These are phyloP conservation scores for Coelinius sp. DNA, from an alignment of 2,888 invertebrate species.

Conservation along the genomic window DNA sequence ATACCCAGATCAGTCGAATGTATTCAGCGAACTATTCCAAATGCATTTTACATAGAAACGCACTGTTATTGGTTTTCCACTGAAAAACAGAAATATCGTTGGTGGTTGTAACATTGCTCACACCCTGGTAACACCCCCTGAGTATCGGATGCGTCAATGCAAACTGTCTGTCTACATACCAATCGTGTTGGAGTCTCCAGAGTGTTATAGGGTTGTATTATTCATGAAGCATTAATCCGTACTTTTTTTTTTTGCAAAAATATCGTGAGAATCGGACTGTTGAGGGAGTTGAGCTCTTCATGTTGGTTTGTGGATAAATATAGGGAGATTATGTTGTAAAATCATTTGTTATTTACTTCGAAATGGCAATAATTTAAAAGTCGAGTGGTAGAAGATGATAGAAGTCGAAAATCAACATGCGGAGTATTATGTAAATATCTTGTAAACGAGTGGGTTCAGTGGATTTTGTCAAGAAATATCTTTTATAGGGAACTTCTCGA, in stretches of 20 bases:
- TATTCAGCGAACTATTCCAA: conserved; percentile 23
- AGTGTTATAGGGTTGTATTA: conserved; percentile 36
- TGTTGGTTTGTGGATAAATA: not conserved
- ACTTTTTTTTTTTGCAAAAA: conserved; percentile 31
- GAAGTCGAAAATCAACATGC: too few species aligned
- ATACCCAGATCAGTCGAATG: conserved; percentile 8
- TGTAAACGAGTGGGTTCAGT: not conserved
- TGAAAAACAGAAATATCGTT: conserved; percentile 42
- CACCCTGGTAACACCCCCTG: conserved; percentile 3
- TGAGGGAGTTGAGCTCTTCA: conserved; percentile 36
- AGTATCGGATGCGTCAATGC: conserved; percentile 18
- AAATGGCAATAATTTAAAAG: not conserved
- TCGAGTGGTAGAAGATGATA: not conserved
- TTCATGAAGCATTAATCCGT: conserved; percentile 41
- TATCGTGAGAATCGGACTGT: conserved; percentile 45
- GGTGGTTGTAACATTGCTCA: conserved; percentile 35
- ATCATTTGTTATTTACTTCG: not conserved
- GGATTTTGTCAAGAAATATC: too few species aligned
- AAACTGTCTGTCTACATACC: conserved; percentile 12
- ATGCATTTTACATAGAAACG: conserved; percentile 43
- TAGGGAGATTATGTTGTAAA: conserved; percentile 23
- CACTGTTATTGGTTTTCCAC: conserved; percentile 44
- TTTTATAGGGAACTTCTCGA: too few species aligned
- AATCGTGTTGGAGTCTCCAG: conserved; percentile 17
- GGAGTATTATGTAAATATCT: not conserved